A percentile compares a stretch with the other conserved stretches of the same genome.
phyloP scores from a whole-genome alignment of 2,113 vertebrate genomes.

The Coreoperca whiteheadi region DNA sequence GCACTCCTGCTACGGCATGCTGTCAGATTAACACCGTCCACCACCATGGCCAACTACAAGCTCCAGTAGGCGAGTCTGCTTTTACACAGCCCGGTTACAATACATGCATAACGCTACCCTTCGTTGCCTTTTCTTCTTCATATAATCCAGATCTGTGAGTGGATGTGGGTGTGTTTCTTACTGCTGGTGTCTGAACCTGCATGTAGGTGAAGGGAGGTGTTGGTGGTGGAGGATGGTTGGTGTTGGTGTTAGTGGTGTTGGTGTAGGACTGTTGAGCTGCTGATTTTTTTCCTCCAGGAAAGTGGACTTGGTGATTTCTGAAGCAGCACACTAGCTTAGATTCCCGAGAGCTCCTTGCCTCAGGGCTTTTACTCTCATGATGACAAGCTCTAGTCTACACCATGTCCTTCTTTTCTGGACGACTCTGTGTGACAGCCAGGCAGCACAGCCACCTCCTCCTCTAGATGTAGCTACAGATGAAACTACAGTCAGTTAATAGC shows the following conservation, averaged over 20 bases:
- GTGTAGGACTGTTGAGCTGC: conserved; percentile 46
- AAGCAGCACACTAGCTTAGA: conserved; percentile 27
- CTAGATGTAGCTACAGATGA: not conserved
- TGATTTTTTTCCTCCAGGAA: conserved; percentile 62
- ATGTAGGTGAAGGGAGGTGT: conserved; percentile 43
- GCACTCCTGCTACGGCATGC: conserved; percentile 66
- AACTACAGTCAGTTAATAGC: conserved; percentile 39
- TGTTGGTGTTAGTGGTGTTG: conserved; percentile 17
- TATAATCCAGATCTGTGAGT: conserved; percentile 1
- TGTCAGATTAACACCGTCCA: conserved; percentile 69
- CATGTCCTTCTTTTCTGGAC: conserved; percentile 54
- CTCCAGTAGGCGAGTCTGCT: conserved; percentile 60
- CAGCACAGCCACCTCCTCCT: conserved; percentile 35
- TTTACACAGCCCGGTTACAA: not conserved
- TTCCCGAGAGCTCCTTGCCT: conserved; percentile 50
- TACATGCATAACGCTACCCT: not conserved
- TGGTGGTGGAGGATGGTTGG: conserved; percentile 4
- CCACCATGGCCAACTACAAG: conserved; percentile 65
- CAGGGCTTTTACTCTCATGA: conserved; percentile 44
- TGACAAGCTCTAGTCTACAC: conserved; percentile 64
- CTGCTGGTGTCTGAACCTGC: conserved; percentile 50
- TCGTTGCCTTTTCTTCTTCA: not conserved
- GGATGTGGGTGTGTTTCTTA: conserved; percentile 50
- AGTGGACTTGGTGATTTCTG: conserved; percentile 64
- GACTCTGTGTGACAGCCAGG: conserved; percentile 51